Evolutionary conservation across 2,113 vertebrate genomes (phyloP), one percentile per base, ranked within the genome.

Genomic region (Murina feae): DNA sequence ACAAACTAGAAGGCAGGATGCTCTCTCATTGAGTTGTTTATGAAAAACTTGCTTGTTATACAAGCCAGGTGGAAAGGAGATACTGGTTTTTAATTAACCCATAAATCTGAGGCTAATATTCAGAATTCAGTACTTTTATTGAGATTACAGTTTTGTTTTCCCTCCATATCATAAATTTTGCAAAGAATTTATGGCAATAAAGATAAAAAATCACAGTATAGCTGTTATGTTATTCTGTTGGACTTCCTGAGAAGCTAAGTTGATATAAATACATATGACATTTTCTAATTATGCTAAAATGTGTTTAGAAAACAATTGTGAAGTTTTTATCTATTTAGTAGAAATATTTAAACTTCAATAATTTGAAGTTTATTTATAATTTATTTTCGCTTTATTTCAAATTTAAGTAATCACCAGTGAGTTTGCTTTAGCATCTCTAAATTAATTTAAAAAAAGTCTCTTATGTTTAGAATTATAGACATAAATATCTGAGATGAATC

Each of bases 71-170:
- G 89, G 81, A 95, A 96, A 85, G 86, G 12, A 44, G 89, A 86
- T 74, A 66, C 1, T 78, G 17, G 91, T 96, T 96, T 91, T 93
- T 76, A 97, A 93, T 55, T 96, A 96, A 66, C 80, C 87, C 44
- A 87, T 97, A 96, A 97, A 97, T 96, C 85, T 87, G 80, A 97
- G 44, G 75, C 69, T 96, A 93, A 95, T 97, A 96, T 97, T 97
- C 84, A 97, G 72, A 87, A 69, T 85, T 97, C 81, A 87, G 37
- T 95, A 96, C 51, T 96, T 98, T 85, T 90, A 97, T 71, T 96
- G 93, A 97, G 49, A 96, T 95, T 95, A 82, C 1, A 65, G 9
- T 44, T 96, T 94, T 72, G 2, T 96, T 97, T 88, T 91, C 39
- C 58, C 84, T 96, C 74, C 95, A 0, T 76, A 96, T 93, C 63